Conservation (phyloP, 2,888 invertebrate genomes). For the Venusia cambrica region DNA sequence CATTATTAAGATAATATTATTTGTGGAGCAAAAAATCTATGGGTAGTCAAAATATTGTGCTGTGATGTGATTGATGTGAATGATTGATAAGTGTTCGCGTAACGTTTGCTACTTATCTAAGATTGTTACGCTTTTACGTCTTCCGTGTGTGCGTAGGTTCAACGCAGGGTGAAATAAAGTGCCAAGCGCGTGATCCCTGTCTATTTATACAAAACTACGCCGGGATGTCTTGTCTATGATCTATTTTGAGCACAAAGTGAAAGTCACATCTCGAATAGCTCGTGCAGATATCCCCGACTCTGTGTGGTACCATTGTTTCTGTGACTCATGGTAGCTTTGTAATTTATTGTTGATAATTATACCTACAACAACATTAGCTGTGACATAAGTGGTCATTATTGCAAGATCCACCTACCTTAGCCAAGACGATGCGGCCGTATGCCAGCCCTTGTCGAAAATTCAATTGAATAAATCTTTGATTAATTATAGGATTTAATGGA, state of each 20-base stretch:
- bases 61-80: too few relatives aligned
- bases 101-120: constrained; percentile 31
- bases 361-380: not conserved
- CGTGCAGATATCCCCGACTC: constrained; percentile 13
- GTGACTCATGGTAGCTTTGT: constrained; percentile 8
- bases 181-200: constrained; percentile 48
- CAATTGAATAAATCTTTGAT: constrained; percentile 4
- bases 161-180: constrained; percentile 26
- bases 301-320: constrained; percentile 13
- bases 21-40: constrained; percentile 2
- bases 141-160: constrained; percentile 28
- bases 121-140: constrained; percentile 18
- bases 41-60: constrained; percentile 10
- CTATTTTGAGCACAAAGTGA: constrained; percentile 53
- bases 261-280: constrained; percentile 44
- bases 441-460: constrained; percentile 2
- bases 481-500: not conserved
- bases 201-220: constrained; percentile 43
- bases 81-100: constrained; percentile 7
- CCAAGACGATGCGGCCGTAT: constrained; percentile 3
- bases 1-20: too few relatives aligned
- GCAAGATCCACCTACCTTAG: constrained; percentile 1
- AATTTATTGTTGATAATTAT: constrained; percentile 3
- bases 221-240: constrained; percentile 37
- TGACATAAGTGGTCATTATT: constrained; percentile 5